Conservation (phyloP, 1,140 invertebrate genomes). For the Sarcophaga peregrina region DNA sequence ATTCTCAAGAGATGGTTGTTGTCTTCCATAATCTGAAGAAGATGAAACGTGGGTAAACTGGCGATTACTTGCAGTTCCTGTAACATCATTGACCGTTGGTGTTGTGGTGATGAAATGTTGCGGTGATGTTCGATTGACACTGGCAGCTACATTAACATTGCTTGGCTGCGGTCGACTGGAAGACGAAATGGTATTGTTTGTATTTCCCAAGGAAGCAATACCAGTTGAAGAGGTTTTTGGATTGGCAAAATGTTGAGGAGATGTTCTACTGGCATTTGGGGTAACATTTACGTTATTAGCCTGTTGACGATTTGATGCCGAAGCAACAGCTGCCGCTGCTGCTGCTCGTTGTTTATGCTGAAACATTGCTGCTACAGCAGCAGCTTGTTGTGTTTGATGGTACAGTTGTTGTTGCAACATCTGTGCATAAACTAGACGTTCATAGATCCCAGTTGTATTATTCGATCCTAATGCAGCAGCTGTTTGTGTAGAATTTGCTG, state of each 20-base stretch:
- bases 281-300: too few species aligned
- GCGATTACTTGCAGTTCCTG: too few species aligned
- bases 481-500: conserved; percentile 24
- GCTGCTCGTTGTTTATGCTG: conserved; percentile 38
- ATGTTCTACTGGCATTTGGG: too few species aligned
- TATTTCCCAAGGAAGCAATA: too few species aligned
- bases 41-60: too few species aligned
- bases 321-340: neutral
- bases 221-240: too few species aligned
- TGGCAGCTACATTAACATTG: neutral
- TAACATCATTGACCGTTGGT: neutral
- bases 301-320: neutral
- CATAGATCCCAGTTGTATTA: conserved; percentile 38
- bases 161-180: neutral
- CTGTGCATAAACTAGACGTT: conserved; percentile 45
- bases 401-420: conserved; percentile 47
- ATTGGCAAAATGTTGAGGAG: too few species aligned
- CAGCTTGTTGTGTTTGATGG: conserved; percentile 44
- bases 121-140: neutral
- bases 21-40: too few species aligned
- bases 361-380: conserved; percentile 43
- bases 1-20: too few species aligned
- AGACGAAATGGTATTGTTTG: too few species aligned
- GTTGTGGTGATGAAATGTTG: neutral
- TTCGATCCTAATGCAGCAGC: neutral